Evolutionary conservation across 2,113 vertebrate species (phyloP), one percentile per base, ranked within the genome.

Genomic region (Nettapus auritus): DNA sequence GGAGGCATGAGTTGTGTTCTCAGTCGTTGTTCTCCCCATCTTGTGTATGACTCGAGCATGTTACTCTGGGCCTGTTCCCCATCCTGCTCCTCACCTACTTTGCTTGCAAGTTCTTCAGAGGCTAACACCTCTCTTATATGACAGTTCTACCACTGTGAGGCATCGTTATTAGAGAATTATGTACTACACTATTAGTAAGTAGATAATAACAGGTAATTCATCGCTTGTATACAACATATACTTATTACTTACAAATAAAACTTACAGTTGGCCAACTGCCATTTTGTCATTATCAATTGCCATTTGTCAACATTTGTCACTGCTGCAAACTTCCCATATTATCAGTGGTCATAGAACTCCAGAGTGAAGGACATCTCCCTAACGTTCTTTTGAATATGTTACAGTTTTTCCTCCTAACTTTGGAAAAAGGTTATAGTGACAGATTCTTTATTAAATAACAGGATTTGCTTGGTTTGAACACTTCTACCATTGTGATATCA

Each of bases 181-280:
- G 33, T 53, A 52, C 10, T 68, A 31, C 46, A 52, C 13, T 11
- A 20, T 69, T 50, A 53, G 14, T 52, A 40, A 44, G 15, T 60
- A 46, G 25, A 34, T 66, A 60, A 53, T 79, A 83, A n/a, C 3
- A 50, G 38, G 3, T 36, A 40, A 75, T 36, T 76, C 56, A 13
- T 33, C 52, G 25, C 12, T 86, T 31, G 2, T n/a, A 16, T 50
- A 20, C 2, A 25, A 36, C 4, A 4, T 26, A 0, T 3, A 4
- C 48, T 86, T 57, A 18, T 81, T 31, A 50, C 22, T 55, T 59
- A 36, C 21, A 83, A 77, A 31, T 13, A 56, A 52, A 94, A 31
- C 13, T 15, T 22, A 5, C 0, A 38, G 16, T 14, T 87, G 21
- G 17, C 25, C 70, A 84, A 14, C 13, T 31, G 8, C 1, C 29